These are phyloP conservation scores for Vidua chalybeata DNA, from an alignment of 2,113 vertebrate species.

Conservation along the genomic window DNA sequence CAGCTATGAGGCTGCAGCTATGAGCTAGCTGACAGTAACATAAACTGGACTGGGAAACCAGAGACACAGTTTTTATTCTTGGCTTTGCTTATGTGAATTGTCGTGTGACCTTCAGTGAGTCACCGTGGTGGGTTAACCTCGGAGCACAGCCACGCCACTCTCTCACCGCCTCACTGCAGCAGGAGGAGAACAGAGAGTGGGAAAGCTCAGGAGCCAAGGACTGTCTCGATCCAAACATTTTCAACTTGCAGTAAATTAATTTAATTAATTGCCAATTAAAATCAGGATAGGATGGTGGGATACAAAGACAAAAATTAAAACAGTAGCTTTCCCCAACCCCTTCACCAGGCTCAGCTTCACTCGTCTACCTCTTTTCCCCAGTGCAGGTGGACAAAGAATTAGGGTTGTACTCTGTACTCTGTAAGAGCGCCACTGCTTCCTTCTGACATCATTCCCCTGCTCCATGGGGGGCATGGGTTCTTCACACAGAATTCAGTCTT, in stretches of 20 bases:
- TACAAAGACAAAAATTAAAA: background rate
- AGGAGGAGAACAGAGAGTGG: rapidly evolving
- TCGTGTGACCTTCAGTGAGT: background rate
- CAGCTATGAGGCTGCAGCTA: background rate
- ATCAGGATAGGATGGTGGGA: background rate
- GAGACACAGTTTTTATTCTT: background rate
- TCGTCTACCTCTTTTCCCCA: background rate
- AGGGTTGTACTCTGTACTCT: background rate
- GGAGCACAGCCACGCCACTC: rapidly evolving
- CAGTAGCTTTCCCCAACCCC: rapidly evolving
- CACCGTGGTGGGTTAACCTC: rapidly evolving
- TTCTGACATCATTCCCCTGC: background rate
- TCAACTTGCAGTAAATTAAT: background rate
- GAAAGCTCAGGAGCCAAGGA: background rate
- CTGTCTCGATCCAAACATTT: rapidly evolving
- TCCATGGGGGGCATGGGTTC: background rate
- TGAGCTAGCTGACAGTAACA: background rate
- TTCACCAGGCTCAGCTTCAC: background rate
- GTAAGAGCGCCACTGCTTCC: background rate
- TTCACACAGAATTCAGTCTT: background rate
- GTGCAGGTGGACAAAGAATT: rapidly evolving
- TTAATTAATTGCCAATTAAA: background rate
- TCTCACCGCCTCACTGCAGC: rapidly evolving
- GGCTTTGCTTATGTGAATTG: background rate
- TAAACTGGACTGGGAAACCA: background rate